Conservation (phyloP, 2,888 invertebrate genomes). For the Neoaliturus tenellus region DNA sequence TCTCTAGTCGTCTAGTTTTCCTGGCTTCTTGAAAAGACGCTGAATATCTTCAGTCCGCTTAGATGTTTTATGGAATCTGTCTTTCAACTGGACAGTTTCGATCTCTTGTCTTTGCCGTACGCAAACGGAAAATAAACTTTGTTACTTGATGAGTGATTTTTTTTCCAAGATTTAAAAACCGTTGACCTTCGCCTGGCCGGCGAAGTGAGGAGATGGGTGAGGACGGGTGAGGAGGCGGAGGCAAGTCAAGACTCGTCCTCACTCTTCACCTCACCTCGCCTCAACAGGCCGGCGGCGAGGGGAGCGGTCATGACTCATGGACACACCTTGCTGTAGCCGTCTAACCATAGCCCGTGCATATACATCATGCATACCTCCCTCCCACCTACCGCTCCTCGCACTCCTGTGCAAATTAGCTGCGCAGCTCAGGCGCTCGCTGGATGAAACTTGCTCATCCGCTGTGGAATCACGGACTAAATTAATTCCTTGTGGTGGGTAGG, state of each 20-base stretch:
- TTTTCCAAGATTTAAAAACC: no score
- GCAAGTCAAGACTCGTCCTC: constrained; percentile 5
- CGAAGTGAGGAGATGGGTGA: background rate
- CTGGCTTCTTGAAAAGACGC: no score
- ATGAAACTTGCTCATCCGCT: background rate
- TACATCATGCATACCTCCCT: background rate
- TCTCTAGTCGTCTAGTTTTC: no score
- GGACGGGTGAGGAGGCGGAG: background rate
- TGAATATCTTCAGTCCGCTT: no score
- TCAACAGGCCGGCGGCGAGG: background rate
- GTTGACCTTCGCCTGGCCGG: no score
- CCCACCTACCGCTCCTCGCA: background rate
- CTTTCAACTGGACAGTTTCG: no score
- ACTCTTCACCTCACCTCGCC: background rate
- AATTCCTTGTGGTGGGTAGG: no score
- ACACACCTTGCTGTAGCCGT: constrained; percentile 17
- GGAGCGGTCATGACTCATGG: constrained; percentile 40
- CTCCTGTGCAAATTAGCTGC: background rate
- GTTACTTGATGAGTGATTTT: no score
- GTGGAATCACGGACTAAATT: background rate
- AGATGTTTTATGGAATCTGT: no score
- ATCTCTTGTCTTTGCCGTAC: no score
- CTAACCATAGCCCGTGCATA: constrained; percentile 20
- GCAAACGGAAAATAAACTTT: no score
- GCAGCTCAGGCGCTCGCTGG: background rate